Evolutionary conservation across 2,888 invertebrate genomes (phyloP).

Genomic region (Harpagoxenus sublaevis): DNA sequence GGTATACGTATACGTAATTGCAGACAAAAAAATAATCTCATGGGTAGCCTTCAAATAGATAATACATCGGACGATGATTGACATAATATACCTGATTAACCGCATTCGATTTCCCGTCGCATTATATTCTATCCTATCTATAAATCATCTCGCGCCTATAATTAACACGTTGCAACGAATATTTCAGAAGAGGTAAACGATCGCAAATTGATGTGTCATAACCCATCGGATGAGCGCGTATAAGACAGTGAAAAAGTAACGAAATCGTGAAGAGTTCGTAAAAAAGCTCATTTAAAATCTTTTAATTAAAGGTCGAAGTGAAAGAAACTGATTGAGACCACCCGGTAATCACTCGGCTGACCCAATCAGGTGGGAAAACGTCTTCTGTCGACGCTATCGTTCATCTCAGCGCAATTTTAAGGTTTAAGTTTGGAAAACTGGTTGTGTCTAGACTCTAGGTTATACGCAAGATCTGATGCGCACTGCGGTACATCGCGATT

Average conservation of each 20-base stretch:
- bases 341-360: neutral
- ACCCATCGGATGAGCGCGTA: neutral
- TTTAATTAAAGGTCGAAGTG: slow-evolving; percentile 15
- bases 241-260: neutral
- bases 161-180: slow-evolving; percentile 31
- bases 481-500: neutral
- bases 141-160: slow-evolving; percentile 23
- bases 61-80: neutral
- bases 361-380: neutral
- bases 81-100: slow-evolving; percentile 31
- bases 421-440: neutral
- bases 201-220: slow-evolving; percentile 5
- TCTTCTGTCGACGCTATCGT: neutral
- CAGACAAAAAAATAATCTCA: slow-evolving; percentile 20
- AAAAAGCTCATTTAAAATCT: neutral
- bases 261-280: neutral
- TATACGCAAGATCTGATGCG: neutral
- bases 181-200: slow-evolving; percentile 1
- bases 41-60: slow-evolving; percentile 15
- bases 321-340: neutral
- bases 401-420: slow-evolving; percentile 4
- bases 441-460: neutral
- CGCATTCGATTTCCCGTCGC: slow-evolving; percentile 7
- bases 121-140: neutral
- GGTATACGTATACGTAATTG: neutral